phyloP scores from a whole-genome alignment of 2,113 vertebrate genomes.

The Benitochromis conjunctus region DNA sequence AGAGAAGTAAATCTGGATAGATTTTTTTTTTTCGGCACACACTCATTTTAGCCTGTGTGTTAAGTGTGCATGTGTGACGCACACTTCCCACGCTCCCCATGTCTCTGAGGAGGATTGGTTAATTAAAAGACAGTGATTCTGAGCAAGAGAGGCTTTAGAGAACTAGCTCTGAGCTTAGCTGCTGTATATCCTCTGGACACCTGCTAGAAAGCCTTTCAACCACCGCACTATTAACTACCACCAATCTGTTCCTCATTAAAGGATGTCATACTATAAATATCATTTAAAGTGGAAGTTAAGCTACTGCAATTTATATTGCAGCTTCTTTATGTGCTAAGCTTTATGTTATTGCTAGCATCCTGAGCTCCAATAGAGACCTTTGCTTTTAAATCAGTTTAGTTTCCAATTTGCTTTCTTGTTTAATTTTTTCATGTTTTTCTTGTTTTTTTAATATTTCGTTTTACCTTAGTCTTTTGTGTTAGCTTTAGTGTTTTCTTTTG shows the following conservation, averaged over 20 bases:
- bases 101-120: constrained; percentile 36
- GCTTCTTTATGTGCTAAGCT: background rate
- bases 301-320: background rate
- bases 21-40: background rate
- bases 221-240: constrained; percentile 14
- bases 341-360: background rate
- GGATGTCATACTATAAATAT: background rate
- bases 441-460: background rate
- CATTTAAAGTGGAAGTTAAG: constrained; percentile 2
- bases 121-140: constrained; percentile 55
- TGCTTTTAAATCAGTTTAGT: background rate
- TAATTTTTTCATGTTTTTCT: no score
- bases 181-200: constrained; percentile 24
- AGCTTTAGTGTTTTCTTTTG: background rate
- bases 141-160: constrained; percentile 27
- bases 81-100: constrained; percentile 46
- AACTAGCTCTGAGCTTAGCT: constrained; percentile 25
- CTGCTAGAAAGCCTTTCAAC: constrained; percentile 23
- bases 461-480: background rate
- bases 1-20: background rate
- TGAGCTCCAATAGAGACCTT: background rate
- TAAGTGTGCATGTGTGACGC: background rate
- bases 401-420: background rate
- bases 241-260: constrained; percentile 9
- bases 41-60: background rate